phyloP scores from a whole-genome alignment of 1,140 invertebrate genomes.

The Episyrphus balteatus region DNA sequence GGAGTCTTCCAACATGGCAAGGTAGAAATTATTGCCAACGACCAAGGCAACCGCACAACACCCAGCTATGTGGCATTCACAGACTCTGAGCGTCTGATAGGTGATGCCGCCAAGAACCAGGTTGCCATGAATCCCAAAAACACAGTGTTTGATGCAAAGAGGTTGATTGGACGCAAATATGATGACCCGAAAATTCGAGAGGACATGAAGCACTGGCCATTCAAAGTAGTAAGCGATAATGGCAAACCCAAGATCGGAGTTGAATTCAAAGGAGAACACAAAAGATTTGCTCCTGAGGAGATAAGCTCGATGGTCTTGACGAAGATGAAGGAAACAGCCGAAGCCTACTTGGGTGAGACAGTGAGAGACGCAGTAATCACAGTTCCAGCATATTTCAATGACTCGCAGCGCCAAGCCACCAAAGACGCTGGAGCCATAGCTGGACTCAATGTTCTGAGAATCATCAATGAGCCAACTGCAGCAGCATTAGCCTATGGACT shows the following conservation, averaged over 20 bases:
- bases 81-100: slow-evolving; percentile 89
- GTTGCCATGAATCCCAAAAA: slow-evolving; percentile 35
- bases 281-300: slow-evolving; percentile 64
- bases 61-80: slow-evolving; percentile 95
- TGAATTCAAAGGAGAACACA: slow-evolving; percentile 60
- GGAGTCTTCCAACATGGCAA: slow-evolving; percentile 74
- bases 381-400: slow-evolving; percentile 52
- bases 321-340: slow-evolving; percentile 74
- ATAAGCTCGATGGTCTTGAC: slow-evolving; percentile 66
- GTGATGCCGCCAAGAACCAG: slow-evolving; percentile 76
- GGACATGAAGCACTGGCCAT: slow-evolving; percentile 68
- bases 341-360: slow-evolving; percentile 59
- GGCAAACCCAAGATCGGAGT: slow-evolving; percentile 60
- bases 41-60: slow-evolving; percentile 91
- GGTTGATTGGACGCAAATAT: slow-evolving; percentile 53
- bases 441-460: slow-evolving; percentile 56
- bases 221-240: slow-evolving; percentile 53
- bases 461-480: slow-evolving; percentile 64
- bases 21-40: slow-evolving; percentile 87
- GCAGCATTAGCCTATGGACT: slow-evolving; percentile 63
- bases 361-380: slow-evolving; percentile 53
- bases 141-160: slow-evolving; percentile 41
- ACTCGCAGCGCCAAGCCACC: slow-evolving; percentile 53
- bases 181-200: slow-evolving; percentile 60
- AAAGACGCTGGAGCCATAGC: slow-evolving; percentile 55